Evolutionary conservation across 2,888 invertebrate genomes (phyloP).

Genomic region (Notodonta dromedarius): DNA sequence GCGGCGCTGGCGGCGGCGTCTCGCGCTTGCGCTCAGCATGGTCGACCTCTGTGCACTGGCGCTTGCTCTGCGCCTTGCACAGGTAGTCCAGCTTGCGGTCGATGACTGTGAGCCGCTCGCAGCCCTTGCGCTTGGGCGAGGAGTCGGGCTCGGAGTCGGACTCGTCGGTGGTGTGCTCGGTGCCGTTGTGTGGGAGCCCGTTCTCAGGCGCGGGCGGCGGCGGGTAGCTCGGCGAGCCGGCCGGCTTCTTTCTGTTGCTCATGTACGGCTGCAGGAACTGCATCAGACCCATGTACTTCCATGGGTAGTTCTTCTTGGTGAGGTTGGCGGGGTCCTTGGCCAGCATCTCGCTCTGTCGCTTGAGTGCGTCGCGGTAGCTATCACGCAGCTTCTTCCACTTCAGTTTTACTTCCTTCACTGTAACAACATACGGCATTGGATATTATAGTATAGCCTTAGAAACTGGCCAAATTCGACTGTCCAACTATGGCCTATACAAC

Average conservation of each 20-base stretch:
- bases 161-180: conserved; percentile 30
- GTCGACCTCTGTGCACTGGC: conserved; percentile 37
- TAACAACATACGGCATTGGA: conserved; percentile 21
- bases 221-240: conserved; percentile 44
- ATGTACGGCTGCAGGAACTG: conserved; percentile 79
- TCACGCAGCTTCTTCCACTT: conserved; percentile 80
- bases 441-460: too few relatives aligned
- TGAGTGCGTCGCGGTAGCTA: conserved; percentile 78
- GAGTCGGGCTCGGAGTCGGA: conserved; percentile 50
- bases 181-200: conserved; percentile 29
- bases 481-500: too few relatives aligned
- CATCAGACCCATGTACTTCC: conserved; percentile 77
- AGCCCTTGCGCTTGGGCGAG: conserved; percentile 49
- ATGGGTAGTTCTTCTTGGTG: conserved; percentile 64
- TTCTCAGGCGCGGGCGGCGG: conserved; percentile 29
- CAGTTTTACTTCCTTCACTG: conserved; percentile 77
- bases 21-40: conserved; percentile 18
- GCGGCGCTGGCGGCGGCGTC: conserved; percentile 20
- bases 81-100: conserved; percentile 66
- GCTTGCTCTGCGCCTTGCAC: conserved; percentile 54
- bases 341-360: conserved; percentile 70
- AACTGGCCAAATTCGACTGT: too few relatives aligned
- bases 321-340: conserved; percentile 55
- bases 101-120: conserved; percentile 55
- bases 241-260: conserved; percentile 69